These are phyloP conservation scores for Scelioninae gen. 1 DNA, from an alignment of 2,888 invertebrate species.

Conservation along the genomic window DNA sequence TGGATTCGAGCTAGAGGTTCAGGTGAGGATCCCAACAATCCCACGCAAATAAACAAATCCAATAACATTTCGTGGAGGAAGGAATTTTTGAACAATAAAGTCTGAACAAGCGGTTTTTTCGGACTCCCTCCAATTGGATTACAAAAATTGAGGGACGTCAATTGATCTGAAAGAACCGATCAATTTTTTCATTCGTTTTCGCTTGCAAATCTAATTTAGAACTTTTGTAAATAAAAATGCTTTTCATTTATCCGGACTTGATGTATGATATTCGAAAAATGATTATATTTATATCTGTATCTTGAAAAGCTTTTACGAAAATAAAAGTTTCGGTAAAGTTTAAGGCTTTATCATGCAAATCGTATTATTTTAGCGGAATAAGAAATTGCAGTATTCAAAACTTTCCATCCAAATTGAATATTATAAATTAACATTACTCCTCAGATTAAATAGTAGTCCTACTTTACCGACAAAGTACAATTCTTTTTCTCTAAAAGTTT, in stretches of 20 bases:
- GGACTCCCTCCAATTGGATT: conserved; percentile 24
- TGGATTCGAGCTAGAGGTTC: conserved; percentile 92
- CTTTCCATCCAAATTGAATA: not conserved
- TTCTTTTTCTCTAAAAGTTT: no score
- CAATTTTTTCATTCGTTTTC: conserved; percentile 8
- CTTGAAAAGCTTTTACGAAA: not conserved
- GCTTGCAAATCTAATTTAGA: not conserved
- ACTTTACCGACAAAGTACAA: no score
- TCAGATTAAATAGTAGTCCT: no score
- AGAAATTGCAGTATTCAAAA: not conserved
- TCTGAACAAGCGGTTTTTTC: conserved; percentile 20
- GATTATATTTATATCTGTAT: not conserved
- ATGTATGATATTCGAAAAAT: not conserved
- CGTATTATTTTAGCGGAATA: not conserved
- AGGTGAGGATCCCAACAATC: conserved; percentile 85
- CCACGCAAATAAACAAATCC: conserved; percentile 57
- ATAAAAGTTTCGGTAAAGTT: not conserved
- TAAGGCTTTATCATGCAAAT: not conserved
- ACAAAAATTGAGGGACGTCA: conserved; percentile 29
- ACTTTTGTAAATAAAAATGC: not conserved
- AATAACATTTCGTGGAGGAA: conserved; percentile 30
- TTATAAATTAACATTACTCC: no score
- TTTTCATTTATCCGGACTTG: not conserved
- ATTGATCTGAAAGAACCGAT: conserved; percentile 23
- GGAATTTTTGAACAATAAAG: conserved; percentile 40